Evolutionary conservation across 2,888 invertebrate species (phyloP).

Genomic region (Kuschelorhynchus macadamiae): DNA sequence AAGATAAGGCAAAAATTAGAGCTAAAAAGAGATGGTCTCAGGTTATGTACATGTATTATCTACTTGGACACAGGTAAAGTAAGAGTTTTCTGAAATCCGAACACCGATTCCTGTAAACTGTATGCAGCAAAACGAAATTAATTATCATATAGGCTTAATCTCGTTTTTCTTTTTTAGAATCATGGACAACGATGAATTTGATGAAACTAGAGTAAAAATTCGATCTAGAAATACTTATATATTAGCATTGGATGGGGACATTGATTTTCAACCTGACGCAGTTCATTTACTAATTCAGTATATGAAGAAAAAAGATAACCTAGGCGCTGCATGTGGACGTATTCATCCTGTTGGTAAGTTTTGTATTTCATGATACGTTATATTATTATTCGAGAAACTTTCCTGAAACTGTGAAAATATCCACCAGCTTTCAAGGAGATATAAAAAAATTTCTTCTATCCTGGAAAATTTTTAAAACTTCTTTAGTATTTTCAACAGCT

Average conservation of each 20-base stretch:
- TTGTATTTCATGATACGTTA: too few relatives aligned
- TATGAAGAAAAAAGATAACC: slow-evolving; percentile 84
- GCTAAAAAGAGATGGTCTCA: slow-evolving; percentile 95
- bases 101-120: too few relatives aligned
- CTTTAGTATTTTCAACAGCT: too few relatives aligned
- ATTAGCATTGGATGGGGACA: slow-evolving; percentile 89
- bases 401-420: too few relatives aligned
- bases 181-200: slow-evolving; percentile 60
- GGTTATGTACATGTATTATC: slow-evolving; percentile 95
- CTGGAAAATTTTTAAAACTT: too few relatives aligned
- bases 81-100: slow-evolving; percentile 72
- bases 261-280: slow-evolving; percentile 87
- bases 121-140: too few relatives aligned
- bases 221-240: slow-evolving; percentile 85
- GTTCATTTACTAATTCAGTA: slow-evolving; percentile 85
- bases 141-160: too few relatives aligned
- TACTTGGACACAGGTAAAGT: slow-evolving; percentile 83
- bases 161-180: slow-evolving; percentile 54
- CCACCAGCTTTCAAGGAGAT: too few relatives aligned
- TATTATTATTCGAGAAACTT: too few relatives aligned
- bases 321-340: slow-evolving; percentile 90
- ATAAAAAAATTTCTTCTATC: too few relatives aligned
- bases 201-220: slow-evolving; percentile 71
- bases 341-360: slow-evolving; percentile 81
- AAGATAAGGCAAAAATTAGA: slow-evolving; percentile 90